Evolutionary conservation across 1,140 invertebrate genomes (phyloP).

Genomic region (Drosophila yakuba): DNA sequence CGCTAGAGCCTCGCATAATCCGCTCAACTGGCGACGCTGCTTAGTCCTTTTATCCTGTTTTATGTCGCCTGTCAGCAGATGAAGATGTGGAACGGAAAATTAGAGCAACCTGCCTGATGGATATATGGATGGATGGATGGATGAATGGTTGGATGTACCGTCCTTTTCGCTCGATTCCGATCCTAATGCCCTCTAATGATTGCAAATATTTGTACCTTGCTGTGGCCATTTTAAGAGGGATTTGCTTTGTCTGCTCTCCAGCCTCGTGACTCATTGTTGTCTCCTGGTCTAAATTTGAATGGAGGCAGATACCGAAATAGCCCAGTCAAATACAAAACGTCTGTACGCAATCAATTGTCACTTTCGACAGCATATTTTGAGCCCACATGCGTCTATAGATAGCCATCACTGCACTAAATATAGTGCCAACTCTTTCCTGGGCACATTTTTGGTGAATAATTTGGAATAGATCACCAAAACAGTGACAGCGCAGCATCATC

Average conservation of each 20-base stretch:
- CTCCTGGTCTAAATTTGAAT: conserved; percentile 62
- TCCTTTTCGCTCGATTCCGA: conserved; percentile 35
- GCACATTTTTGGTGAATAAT: conserved; percentile 22
- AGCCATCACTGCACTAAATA: conserved; percentile 49
- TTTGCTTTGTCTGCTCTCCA: conserved; percentile 47
- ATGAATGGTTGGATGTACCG: not conserved
- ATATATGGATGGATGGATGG: conserved; percentile 2
- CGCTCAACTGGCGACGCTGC: conserved; percentile 61
- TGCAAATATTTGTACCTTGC: conserved; percentile 67
- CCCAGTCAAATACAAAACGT: conserved; percentile 34
- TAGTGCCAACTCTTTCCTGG: conserved; percentile 42
- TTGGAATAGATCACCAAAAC: conserved; percentile 10
- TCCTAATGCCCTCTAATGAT: conserved; percentile 72
- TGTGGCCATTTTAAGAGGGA: conserved; percentile 52
- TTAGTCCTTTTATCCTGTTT: conserved; percentile 70
- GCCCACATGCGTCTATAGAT: conserved; percentile 54
- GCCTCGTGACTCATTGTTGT: conserved; percentile 55
- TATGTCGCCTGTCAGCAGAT: conserved; percentile 65
- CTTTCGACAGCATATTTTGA: conserved; percentile 77
- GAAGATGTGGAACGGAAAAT: conserved; percentile 47
- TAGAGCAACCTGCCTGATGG: conserved; percentile 69
- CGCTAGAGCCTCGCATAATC: conserved; percentile 46
- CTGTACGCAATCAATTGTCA: conserved; percentile 76
- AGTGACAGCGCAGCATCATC: conserved; percentile 7
- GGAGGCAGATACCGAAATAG: conserved; percentile 56